Evolutionary conservation across 2,797 vertebrate genomes (phyloP).

Genomic region (Euphonia xanthogaster): DNA sequence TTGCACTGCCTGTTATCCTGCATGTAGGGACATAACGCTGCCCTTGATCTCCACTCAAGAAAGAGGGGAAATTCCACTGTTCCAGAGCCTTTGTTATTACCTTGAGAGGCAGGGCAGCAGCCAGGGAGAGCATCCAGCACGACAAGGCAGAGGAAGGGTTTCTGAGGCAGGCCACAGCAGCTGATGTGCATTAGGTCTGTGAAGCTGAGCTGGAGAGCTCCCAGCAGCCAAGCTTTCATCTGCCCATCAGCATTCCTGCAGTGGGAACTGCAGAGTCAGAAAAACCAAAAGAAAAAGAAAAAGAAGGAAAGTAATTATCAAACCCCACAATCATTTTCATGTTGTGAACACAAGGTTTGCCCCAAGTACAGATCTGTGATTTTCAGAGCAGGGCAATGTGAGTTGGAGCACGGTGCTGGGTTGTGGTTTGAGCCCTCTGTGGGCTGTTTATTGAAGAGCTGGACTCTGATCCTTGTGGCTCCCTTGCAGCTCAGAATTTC

Average conservation of each 20-base stretch:
- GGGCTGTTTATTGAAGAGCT: not conserved
- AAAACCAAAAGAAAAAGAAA: not conserved
- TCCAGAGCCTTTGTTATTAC: not conserved
- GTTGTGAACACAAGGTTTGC: not conserved
- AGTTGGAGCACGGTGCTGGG: not conserved
- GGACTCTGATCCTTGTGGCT: not conserved
- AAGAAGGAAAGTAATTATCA: not conserved
- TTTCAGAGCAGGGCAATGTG: not conserved
- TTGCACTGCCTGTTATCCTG: not conserved
- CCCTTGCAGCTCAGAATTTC: not conserved
- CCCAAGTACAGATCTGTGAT: not conserved
- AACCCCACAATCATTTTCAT: not conserved
- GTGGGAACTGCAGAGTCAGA: not conserved
- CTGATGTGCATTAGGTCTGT: not conserved
- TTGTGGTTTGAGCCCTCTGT: not conserved
- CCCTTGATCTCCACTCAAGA: slow-evolving; percentile 24
- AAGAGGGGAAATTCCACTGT: not conserved
- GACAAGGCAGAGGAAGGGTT: not conserved
- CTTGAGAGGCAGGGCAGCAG: not conserved
- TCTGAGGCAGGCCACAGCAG: not conserved
- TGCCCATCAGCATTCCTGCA: not conserved
- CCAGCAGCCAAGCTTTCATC: not conserved
- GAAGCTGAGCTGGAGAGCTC: not conserved
- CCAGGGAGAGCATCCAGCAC: not conserved
- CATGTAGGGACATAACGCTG: not conserved